These are phyloP conservation scores for Phoxinus phoxinus DNA, from an alignment of 2,113 vertebrate genomes.

Conservation along the genomic window DNA sequence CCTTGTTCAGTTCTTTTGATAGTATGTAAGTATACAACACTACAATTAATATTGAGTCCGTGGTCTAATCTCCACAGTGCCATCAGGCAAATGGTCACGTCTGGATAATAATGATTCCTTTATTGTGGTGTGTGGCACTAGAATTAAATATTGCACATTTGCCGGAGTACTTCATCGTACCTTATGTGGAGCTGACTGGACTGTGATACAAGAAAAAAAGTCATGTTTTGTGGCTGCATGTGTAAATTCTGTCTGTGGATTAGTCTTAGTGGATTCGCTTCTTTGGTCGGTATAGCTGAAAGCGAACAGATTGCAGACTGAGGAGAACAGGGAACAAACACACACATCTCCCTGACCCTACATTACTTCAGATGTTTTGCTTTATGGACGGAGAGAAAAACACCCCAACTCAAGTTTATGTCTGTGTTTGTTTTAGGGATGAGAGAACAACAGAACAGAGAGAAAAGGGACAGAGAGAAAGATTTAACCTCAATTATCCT, in stretches of 20 bases:
- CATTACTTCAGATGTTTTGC: slow-evolving; percentile 61
- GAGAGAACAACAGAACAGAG: slow-evolving; percentile 13
- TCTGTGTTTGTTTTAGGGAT: slow-evolving; percentile 20
- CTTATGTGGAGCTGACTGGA: background rate
- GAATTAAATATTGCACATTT: slow-evolving; percentile 25
- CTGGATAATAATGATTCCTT: background rate
- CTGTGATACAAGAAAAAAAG: background rate
- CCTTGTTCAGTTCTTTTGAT: background rate
- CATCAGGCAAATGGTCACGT: background rate
- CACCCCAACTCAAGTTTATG: slow-evolving; percentile 27
- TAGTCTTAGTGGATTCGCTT: slow-evolving; percentile 37
- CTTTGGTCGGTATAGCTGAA: slow-evolving; percentile 6
- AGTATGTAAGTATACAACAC: background rate
- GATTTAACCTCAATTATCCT: slow-evolving; percentile 43
- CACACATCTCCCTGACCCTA: slow-evolving; percentile 50
- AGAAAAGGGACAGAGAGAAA: slow-evolving; percentile 20
- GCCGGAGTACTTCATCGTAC: background rate
- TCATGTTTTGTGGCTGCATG: background rate
- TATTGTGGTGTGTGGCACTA: slow-evolving; percentile 13
- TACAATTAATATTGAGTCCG: background rate
- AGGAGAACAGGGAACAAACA: slow-evolving; percentile 1
- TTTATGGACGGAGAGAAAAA: slow-evolving; percentile 57
- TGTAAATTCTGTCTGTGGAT: slow-evolving; percentile 21
- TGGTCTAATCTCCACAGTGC: background rate
- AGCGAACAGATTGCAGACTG: slow-evolving; percentile 16